Base-by-base conservation (phyloP, 1,140 invertebrate genomes). In the Drosophila parabipectinata region DNA sequence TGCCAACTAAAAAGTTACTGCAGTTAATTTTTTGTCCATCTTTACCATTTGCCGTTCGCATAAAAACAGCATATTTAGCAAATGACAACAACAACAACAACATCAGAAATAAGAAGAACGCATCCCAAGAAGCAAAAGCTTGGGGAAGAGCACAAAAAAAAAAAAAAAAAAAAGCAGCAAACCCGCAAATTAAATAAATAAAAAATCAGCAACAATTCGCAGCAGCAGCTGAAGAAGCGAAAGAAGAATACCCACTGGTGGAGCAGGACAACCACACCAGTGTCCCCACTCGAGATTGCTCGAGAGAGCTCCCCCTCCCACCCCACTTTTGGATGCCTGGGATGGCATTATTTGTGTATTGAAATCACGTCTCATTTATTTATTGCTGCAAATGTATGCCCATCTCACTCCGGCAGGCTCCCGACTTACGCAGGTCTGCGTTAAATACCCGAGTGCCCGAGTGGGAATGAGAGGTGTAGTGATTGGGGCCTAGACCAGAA, bases 331-430 rank as follows among this genome's bases (percentile, higher is more conserved):
- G 10, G 9, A 8, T 57, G 8, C 62, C 51, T 55, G 28, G 48
- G 26, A 26, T 21, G 37, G 47, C 78, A 81, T 80, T 91, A 90
- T 91, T 91, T 91, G 84, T 89, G 85, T 90, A 91, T 91, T 91
- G 79, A 91, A 91, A 91, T 90, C 90, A 91, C 90, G 90, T 91
- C 81, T 90, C 90, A 90, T 91, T 91, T 91, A 91, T 91, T 91
- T 91, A 91, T 91, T 91, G 84, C 90, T 87, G 67, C 83, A 58
- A 88, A 88, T 79, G 69, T 52, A 75, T 56, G 72, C 50, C 62
- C 56, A 56, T 37, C 68, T 50, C 34, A 39, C 59, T 18, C 18
- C 44, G 2, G 28, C 44, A 24, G 63, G 28, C 39, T 71, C 18
- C 55, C 77, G 66, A 57, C 47, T 79, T 83, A 84, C 72, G 79